These are phyloP conservation scores for Liopterus haemorrhoidalis DNA, from an alignment of 2,888 invertebrate species.

Conservation along the genomic window DNA sequence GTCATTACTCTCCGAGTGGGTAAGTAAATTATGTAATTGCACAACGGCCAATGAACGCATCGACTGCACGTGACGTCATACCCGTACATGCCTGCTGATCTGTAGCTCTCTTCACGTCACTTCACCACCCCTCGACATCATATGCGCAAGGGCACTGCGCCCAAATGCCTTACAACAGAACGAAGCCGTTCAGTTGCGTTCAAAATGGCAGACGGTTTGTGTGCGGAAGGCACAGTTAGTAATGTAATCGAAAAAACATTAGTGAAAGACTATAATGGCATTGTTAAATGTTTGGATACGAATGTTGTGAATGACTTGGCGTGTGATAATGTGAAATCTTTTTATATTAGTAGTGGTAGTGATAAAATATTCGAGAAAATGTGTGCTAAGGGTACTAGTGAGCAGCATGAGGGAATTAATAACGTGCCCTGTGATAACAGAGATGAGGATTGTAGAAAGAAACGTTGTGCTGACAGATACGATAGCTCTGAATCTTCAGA, in stretches of 20 bases:
- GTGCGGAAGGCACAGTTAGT: slow-evolving; percentile 57
- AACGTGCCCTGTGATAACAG: slow-evolving; percentile 34
- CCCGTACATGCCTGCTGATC: slow-evolving; percentile 32
- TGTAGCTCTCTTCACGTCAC: slow-evolving; percentile 51
- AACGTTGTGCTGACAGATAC: slow-evolving; percentile 84
- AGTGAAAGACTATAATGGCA: slow-evolving; percentile 52
- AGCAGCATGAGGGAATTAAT: slow-evolving; percentile 40
- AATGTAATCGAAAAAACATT: slow-evolving; percentile 53
- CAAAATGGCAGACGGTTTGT: slow-evolving; percentile 80
- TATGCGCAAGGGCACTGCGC: slow-evolving; percentile 9
- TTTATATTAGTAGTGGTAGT: slow-evolving; percentile 42
- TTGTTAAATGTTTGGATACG: slow-evolving; percentile 39
- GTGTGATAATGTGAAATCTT: slow-evolving; percentile 51
- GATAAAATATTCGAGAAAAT: slow-evolving; percentile 43
- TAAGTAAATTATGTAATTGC: slow-evolving; percentile 46
- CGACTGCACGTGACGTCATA: slow-evolving; percentile 36
- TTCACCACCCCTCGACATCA: slow-evolving; percentile 48
- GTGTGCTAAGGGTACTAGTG: slow-evolving; percentile 35
- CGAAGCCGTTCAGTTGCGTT: slow-evolving; percentile 51
- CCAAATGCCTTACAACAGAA: slow-evolving; percentile 18
- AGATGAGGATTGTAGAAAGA: slow-evolving; percentile 63
- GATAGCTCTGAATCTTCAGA: slow-evolving; percentile 92
- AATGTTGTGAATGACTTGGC: slow-evolving; percentile 51
- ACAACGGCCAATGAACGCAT: slow-evolving; percentile 47
- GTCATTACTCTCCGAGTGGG: slow-evolving; percentile 45